Percentiles rank a stretch among this genome's conserved stretches.
phyloP scores from a whole-genome alignment of 2,113 vertebrate genomes.

The Chloroceryle aenea region DNA sequence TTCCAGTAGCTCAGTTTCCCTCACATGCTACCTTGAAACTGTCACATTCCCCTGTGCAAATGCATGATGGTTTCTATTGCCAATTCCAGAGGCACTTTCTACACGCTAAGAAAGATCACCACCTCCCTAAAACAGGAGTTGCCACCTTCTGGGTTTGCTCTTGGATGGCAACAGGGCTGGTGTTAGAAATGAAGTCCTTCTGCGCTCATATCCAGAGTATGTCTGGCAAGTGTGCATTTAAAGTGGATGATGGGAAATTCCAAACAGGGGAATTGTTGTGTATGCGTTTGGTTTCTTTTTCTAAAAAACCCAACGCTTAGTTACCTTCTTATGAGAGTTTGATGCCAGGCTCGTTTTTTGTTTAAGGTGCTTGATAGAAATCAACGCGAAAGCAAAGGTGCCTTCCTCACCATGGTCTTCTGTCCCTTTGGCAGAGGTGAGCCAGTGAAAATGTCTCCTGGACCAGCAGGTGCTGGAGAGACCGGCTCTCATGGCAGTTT shows the following conservation, averaged over 20 bases:
- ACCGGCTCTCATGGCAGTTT: not conserved
- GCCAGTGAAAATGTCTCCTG: not conserved
- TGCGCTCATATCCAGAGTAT: not conserved
- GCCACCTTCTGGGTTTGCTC: not conserved
- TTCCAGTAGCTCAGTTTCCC: not conserved
- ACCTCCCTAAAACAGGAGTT: not conserved
- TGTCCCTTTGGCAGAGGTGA: not conserved
- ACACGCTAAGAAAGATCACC: not conserved
- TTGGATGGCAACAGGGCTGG: accelerated
- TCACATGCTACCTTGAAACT: not conserved
- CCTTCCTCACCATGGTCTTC: not conserved
- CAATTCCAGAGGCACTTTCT: not conserved
- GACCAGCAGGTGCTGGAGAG: not conserved
- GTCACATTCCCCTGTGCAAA: not conserved
- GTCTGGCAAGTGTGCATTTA: not conserved
- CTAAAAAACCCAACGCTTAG: not conserved
- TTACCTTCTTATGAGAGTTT: not conserved
- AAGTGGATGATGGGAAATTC: not conserved
- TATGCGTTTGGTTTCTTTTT: not conserved
- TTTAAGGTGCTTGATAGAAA: not conserved
- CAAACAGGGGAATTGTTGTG: accelerated
- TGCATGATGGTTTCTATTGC: not conserved
- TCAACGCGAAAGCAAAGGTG: not conserved
- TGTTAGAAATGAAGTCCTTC: not conserved
- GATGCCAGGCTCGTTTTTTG: not conserved